Conservation (phyloP, 2,888 invertebrate genomes). For the Eudemis profundana region DNA sequence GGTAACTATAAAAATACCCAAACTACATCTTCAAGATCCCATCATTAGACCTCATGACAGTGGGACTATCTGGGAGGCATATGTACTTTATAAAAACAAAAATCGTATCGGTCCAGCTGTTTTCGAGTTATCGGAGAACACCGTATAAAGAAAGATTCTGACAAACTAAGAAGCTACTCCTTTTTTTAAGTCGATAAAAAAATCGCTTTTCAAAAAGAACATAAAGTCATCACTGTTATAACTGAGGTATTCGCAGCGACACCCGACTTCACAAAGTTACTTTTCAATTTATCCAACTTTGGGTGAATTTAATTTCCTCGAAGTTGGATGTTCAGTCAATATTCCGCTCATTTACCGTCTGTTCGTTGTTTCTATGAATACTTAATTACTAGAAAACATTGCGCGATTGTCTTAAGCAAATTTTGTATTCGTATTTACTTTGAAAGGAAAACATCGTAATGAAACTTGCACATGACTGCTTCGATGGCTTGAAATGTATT, state of each 20-base stretch:
- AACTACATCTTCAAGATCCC: too few relatives aligned
- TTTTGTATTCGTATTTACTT: conserved; percentile 9
- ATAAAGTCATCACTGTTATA: neutral
- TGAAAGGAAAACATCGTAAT: neutral
- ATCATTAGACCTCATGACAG: too few relatives aligned
- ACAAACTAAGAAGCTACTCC: too few relatives aligned
- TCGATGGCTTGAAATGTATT: neutral
- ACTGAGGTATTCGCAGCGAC: neutral
- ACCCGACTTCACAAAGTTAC: conserved; percentile 11
- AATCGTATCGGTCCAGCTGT: too few relatives aligned
- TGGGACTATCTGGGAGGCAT: too few relatives aligned
- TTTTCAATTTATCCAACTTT: conserved; percentile 30
- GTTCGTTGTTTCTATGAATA: conserved; percentile 34
- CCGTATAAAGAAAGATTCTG: too few relatives aligned
- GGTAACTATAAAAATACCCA: too few relatives aligned
- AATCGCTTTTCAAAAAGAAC: too few relatives aligned
- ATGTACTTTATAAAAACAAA: too few relatives aligned
- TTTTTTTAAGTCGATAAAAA: too few relatives aligned
- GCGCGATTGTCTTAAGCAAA: conserved; percentile 21
- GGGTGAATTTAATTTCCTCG: conserved; percentile 23
- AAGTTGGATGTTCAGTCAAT: conserved; percentile 30
- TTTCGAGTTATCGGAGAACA: too few relatives aligned
- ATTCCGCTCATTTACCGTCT: conserved; percentile 34
- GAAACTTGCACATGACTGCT: neutral
- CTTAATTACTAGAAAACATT: conserved; percentile 35